Evolutionary conservation across 1,140 invertebrate species (phyloP), one percentile per base, ranked within the genome.

Genomic region (Cotesia vestalis): DNA sequence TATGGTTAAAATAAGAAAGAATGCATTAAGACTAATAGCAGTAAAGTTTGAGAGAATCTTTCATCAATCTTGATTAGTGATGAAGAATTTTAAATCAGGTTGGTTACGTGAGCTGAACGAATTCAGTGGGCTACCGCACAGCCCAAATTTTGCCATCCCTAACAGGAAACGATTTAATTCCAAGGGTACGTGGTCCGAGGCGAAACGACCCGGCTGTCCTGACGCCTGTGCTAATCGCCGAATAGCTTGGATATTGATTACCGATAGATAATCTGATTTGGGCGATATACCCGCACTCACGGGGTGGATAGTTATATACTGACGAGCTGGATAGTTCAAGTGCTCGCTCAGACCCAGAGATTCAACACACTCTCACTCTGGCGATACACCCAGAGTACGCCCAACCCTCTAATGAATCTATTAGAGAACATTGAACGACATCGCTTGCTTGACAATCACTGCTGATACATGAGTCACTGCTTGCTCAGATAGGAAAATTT

Each of bases 401-500:
- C 72, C 73, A 73, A 74, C 66, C 75, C 78, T 76, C 79, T 83
- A 83, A 83, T 83, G 79, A 81, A 83, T 83, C 79, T 81, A 82
- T 82, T 82, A 82, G 75, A 72, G 77, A 57, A 52, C 59, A 60
- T 66, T 73, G 74, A 78, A 72, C 77, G 77, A 78, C 75, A 73
- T 66, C 72, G 75, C 76, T 78, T 17, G 52, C 38, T 66, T 71
- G 71, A 74, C 79, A 81, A 82, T 81, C 81, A 78, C 79, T 74
- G 68, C 75, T n/a, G n/a, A 60, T 63, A 36, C 61, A 20, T 66
- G 53, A 55, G 53, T 55, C 17, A 17, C n/a, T 9, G n/a, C 17
- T 55, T 4, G 53, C n/a, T 55, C n/a, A n/a, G 4, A 3, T n/a
- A 55, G 5, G 17, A 55, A 55, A 14, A 5, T 5, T n/a, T 55